Percentiles rank a stretch among this genome's conserved stretches.
Evolutionary conservation across 2,888 invertebrate genomes (phyloP).

Genomic region (Clistopyga incitator): DNA sequence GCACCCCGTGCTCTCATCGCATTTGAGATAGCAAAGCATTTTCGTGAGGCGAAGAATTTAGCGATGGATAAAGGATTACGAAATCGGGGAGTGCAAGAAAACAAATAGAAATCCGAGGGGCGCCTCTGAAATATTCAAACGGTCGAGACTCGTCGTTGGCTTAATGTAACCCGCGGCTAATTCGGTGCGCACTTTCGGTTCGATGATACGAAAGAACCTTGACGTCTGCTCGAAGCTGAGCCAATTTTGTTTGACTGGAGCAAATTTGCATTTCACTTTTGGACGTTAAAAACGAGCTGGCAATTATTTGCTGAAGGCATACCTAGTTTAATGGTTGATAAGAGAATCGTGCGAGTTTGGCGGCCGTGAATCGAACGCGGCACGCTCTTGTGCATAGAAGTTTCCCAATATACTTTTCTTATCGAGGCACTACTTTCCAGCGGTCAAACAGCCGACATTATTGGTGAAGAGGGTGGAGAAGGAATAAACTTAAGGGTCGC

Average conservation of each 20-base stretch:
- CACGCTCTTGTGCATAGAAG: neutral
- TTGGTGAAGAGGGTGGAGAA: constrained; percentile 16
- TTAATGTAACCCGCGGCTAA: constrained; percentile 7
- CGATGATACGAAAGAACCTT: constrained; percentile 13
- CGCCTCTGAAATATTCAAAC: neutral
- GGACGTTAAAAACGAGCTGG: constrained; percentile 19
- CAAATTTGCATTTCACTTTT: constrained; percentile 48
- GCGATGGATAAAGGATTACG: neutral
- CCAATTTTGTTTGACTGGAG: constrained; percentile 47
- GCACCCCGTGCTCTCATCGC: neutral
- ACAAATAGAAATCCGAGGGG: constrained; percentile 4
- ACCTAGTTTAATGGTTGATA: constrained; percentile 35
- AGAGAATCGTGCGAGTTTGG: constrained; percentile 5
- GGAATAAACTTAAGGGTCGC: constrained; percentile 27
- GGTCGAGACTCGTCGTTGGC: constrained; percentile 1
- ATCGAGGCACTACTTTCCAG: neutral
- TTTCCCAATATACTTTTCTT: neutral
- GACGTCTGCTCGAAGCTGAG: neutral
- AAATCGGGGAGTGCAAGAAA: constrained; percentile 2
- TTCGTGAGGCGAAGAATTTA: neutral
- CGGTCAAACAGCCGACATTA: neutral
- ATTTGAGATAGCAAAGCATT: constrained; percentile 1
- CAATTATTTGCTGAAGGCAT: constrained; percentile 45
- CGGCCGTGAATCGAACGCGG: constrained; percentile 12
- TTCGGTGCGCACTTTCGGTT: constrained; percentile 3